Evolutionary conservation across 1,140 invertebrate species (phyloP).

Genomic region (Gonioctena quinquepunctata): DNA sequence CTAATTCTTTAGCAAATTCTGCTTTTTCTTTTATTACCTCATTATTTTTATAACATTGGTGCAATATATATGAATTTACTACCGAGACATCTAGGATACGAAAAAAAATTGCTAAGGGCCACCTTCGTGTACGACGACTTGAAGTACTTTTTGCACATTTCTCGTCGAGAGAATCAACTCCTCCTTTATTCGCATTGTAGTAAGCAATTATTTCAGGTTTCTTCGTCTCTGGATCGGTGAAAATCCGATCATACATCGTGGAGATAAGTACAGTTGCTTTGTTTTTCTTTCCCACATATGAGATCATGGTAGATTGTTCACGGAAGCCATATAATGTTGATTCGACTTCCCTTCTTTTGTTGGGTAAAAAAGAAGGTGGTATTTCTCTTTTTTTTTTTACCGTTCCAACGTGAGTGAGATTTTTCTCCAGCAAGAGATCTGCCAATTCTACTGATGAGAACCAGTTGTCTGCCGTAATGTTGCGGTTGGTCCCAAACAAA

Average conservation of each 20-base stretch:
- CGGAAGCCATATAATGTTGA: constrained; percentile 40
- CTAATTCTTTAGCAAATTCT: too few species aligned
- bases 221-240: constrained; percentile 24
- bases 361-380: constrained; percentile 9
- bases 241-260: constrained; percentile 13
- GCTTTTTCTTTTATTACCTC: too few species aligned
- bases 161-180: constrained; percentile 53
- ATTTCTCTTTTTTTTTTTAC: constrained; percentile 46
- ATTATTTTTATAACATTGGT: too few species aligned
- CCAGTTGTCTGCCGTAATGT: constrained; percentile 47
- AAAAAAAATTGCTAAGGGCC: constrained; percentile 16
- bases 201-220: constrained; percentile 49
- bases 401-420: constrained; percentile 42
- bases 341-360: constrained; percentile 28
- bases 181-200: constrained; percentile 52
- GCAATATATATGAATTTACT: background rate
- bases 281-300: constrained; percentile 42
- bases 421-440: constrained; percentile 29
- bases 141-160: constrained; percentile 44
- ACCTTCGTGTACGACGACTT: constrained; percentile 3
- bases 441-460: constrained; percentile 45
- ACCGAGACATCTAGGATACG: background rate
- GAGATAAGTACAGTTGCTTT: constrained; percentile 35
- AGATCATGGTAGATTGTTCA: constrained; percentile 31
- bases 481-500: constrained; percentile 41